Base-by-base conservation (phyloP, 2,888 invertebrate genomes). In the Horisme vitalbata region DNA sequence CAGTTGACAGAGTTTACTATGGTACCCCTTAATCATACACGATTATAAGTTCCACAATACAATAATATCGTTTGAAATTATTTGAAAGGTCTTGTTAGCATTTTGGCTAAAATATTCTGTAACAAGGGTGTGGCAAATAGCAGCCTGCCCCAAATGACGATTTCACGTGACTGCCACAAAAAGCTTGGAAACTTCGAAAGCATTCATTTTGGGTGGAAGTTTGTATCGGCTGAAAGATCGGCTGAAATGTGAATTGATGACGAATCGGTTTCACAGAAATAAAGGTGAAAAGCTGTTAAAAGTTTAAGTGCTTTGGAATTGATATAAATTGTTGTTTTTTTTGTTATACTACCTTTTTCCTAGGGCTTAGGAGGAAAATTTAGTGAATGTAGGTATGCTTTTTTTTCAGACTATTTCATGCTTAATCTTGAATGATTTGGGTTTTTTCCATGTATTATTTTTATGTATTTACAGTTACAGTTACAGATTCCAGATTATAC, bases 221-320 rank as follows among this genome's bases (percentile, higher is more conserved):
- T 53, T 46, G 35, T 68, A 68, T 71, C 68, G 61, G 51, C 37
- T 41, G 27, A 52, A 46, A 49, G 56, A 62, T 65, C 61, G 57
- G 52, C 52, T 26, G 15, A 12, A 59, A 58, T 55, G 57, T 54
- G 57, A 48, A 62, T 59, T 64, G 63, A 66, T 64, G 60, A 58
- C 57, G 53, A 50, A 53, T 56, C 52, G 47, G 50, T 57, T 60
- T 55, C 47, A 44, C 24, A 23, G 33, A 47, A 55, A 47, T 46
- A 46, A 35, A 41, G 35, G 41, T 36, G 41, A 41, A 12, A 13
- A n/a, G n/a, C n/a, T n/a, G n/a, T n/a, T n/a, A n/a, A n/a, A n/a
- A n/a, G n/a, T n/a, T n/a, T n/a, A n/a, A n/a, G n/a, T n/a, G n/a
- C n/a, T n/a, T n/a, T n/a, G n/a, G n/a, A n/a, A n/a, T n/a, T n/a